Evolutionary conservation across 2,888 invertebrate genomes (phyloP), one percentile per base, ranked within the genome.

Genomic region (Chaitophorus viminalis): DNA sequence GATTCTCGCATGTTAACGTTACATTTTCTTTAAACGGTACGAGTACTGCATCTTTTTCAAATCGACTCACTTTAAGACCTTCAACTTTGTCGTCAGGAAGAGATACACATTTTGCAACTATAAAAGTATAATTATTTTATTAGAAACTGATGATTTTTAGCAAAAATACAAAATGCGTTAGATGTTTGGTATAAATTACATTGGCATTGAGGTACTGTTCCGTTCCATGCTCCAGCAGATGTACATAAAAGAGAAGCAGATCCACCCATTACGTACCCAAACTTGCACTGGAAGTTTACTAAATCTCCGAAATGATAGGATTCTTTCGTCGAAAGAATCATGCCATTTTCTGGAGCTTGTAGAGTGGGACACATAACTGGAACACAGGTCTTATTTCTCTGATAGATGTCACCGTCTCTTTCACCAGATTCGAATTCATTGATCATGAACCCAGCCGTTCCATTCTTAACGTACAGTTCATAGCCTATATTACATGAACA

Each of bases 321-420:
- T 87, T 93, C 93, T 90, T 96, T 96, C 0, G 96, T 97, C 0
- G 97, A 95, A 17, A 98, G 91, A 52, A 97, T 92, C 90, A 95
- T 93, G 88, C 97, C 98, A 91, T 97, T 97, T 91, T 97, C 96
- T 0, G 97, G 97, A 5, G 95, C 93, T 54, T 93, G 91, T 72
- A 97, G 91, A 3, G 93, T 91, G 9, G 97, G 96, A 90, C 98
- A 98, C 96, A 97, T 96, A 4, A 97, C 94, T 0, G 97, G 96
- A 21, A 98, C 98, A 91, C 98, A 99, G 54, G 98, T 96, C 92
- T 99, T 98, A 91, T 98, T 98, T 90, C 95, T 94, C 91, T 97
- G 96, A 91, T 95, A 96, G 1, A 95, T 94, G 91, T 99, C 98
- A 0, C 97, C 97, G 90, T 98, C 97, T 89, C 96, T 93, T 89